phyloP scores from a whole-genome alignment of 2,797 vertebrate species.

The Rhynchotus rufescens region DNA sequence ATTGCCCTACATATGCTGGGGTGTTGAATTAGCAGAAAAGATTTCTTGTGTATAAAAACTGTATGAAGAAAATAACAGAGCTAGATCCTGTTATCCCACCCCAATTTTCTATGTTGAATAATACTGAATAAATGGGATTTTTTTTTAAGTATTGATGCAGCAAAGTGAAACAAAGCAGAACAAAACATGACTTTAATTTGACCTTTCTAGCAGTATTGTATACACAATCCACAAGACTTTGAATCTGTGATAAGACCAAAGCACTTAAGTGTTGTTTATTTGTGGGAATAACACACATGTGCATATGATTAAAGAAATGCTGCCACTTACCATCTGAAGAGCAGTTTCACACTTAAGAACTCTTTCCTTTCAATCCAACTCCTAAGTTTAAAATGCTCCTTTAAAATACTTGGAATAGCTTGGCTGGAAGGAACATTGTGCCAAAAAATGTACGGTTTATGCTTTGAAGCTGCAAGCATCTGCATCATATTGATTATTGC shows the following conservation, averaged over 20 bases:
- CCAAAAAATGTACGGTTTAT: not conserved
- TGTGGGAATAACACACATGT: not conserved
- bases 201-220: not conserved
- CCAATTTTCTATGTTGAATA: not conserved
- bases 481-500: not conserved
- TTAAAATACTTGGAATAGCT: not conserved
- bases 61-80: not conserved
- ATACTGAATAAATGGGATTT: not conserved
- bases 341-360: not conserved
- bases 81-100: not conserved
- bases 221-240: not conserved
- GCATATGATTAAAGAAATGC: constrained; percentile 11
- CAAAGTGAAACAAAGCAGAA: not conserved
- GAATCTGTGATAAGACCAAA: constrained; percentile 12
- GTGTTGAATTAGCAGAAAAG: not conserved
- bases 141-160: not conserved
- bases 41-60: not conserved
- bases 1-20: not conserved
- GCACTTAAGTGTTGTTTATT: not conserved
- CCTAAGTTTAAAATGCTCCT: not conserved
- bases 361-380: not conserved
- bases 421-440: not conserved
- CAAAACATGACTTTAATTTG: not conserved
- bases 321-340: constrained; percentile 17
- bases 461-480: not conserved